These are phyloP conservation scores for Lepidothrix coronata DNA, from an alignment of 2,113 vertebrate species.

Conservation along the genomic window DNA sequence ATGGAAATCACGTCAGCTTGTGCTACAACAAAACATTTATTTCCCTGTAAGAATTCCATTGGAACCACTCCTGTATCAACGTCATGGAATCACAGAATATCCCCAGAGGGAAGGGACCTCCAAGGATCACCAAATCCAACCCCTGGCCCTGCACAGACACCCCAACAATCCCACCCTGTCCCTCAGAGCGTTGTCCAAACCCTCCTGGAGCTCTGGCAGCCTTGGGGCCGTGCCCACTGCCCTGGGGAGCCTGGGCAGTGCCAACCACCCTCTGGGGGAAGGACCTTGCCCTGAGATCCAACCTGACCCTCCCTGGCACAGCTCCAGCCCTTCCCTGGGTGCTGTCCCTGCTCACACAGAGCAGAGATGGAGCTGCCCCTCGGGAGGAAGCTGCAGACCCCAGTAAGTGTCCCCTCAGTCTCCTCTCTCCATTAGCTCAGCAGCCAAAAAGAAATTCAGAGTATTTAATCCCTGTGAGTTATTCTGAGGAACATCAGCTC, in stretches of 20 bases:
- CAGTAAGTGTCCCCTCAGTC: background rate
- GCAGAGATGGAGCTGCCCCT: background rate
- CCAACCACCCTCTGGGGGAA: background rate
- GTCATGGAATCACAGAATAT: background rate
- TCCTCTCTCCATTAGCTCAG: background rate
- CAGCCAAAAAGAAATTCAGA: background rate
- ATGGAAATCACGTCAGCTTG: background rate
- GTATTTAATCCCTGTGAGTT: background rate
- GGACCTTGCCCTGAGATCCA: background rate
- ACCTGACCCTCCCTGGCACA: fast-evolving
- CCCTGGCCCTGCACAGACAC: fast-evolving
- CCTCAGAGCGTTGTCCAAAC: background rate
- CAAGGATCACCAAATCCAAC: fast-evolving
- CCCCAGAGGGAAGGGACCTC: fast-evolving
- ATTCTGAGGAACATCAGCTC: background rate
- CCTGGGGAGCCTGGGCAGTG: background rate
- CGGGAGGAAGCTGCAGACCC: background rate
- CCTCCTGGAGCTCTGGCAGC: background rate
- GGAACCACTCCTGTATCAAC: background rate
- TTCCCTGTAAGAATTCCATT: background rate
- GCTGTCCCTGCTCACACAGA: background rate
- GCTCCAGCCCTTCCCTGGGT: background rate
- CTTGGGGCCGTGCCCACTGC: background rate
- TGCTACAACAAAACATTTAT: background rate
- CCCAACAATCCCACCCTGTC: background rate